A percentile compares a stretch with the other conserved stretches of the same genome.
phyloP scores from a whole-genome alignment of 2,888 invertebrate species.

The Doris montereyensis region DNA sequence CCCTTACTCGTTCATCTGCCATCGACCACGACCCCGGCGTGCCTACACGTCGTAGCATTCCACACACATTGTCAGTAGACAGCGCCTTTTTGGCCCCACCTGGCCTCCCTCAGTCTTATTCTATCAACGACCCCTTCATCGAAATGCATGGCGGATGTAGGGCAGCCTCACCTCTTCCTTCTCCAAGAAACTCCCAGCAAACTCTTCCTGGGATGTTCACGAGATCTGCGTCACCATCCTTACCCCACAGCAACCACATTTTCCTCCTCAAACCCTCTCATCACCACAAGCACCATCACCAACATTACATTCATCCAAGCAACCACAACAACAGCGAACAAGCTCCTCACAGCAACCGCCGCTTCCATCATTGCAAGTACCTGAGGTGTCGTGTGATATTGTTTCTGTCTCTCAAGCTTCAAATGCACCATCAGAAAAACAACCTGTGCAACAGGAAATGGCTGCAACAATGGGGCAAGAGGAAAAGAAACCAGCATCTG shows the following conservation, averaged over 20 bases:
- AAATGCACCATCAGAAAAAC: too few relatives aligned
- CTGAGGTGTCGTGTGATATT: too few relatives aligned
- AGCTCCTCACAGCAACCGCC: not conserved
- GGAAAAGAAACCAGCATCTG: too few relatives aligned
- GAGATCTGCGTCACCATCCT: slow-evolving; percentile 40
- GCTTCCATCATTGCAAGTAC: too few relatives aligned
- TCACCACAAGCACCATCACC: not conserved
- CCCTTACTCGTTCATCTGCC: slow-evolving; percentile 37
- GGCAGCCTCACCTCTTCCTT: slow-evolving; percentile 33
- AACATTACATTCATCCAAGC: not conserved
- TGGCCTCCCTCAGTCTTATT: slow-evolving; percentile 13
- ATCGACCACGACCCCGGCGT: slow-evolving; percentile 12
- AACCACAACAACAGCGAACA: not conserved
- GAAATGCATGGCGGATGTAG: slow-evolving; percentile 38
- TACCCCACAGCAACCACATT: not conserved
- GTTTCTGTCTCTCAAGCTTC: too few relatives aligned
- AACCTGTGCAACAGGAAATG: too few relatives aligned
- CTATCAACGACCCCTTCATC: slow-evolving; percentile 37
- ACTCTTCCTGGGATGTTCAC: slow-evolving; percentile 37
- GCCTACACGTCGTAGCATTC: slow-evolving; percentile 28
- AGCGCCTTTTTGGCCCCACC: slow-evolving; percentile 39
- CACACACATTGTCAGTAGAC: slow-evolving; percentile 37
- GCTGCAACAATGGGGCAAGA: too few relatives aligned
- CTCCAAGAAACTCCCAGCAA: slow-evolving; percentile 35
- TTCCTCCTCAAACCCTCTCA: not conserved